Evolutionary conservation across 2,113 vertebrate species (phyloP), one percentile per base, ranked within the genome.

Genomic region (Brachyistius frenatus): DNA sequence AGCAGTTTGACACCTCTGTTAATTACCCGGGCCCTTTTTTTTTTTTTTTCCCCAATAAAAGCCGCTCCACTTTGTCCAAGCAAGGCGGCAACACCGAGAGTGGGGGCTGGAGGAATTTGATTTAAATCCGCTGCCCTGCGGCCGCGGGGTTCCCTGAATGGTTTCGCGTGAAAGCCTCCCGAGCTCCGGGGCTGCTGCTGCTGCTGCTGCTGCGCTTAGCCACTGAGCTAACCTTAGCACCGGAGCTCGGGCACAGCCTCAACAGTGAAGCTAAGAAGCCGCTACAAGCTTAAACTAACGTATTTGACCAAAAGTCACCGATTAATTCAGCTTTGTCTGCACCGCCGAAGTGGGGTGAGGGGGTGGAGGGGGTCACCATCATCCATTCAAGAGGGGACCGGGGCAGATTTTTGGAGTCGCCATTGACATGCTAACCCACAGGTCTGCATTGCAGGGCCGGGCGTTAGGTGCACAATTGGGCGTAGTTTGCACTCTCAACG

Each of bases 361-460:
- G 23, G 16, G 31, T n/a, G 11, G 60, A 16, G 7, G 4, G 3
- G 7, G 2, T 62, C 50, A 41, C 2, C 6, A 55, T 14, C 70
- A 71, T 87, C 80, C 83, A 90, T 90, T 88, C 79, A 90, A 77
- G 7, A 60, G 2, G 7, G 56, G 44, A 41, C 71, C 6, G 65
- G 56, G 47, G 63, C 64, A 71, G 78, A 41, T 69, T 79, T 23
- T 41, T 60, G 41, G 63, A 81, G 83, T 83, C 90, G 88, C 88
- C 88, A 90, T 91, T 87, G 86, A 81, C 68, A 84, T n/a, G 78
- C 86, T 90, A 90, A 67, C 89, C 75, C 79, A 85, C 36, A 86
- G 80, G 72, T 84, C 92, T 92, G 90, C 90, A 93, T 44, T 86
- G 87, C 90, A 92, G 93, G 93, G 92, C 93, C 93, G 88, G 82